phyloP scores from a whole-genome alignment of 1,140 invertebrate species.

The Prorops nasuta region DNA sequence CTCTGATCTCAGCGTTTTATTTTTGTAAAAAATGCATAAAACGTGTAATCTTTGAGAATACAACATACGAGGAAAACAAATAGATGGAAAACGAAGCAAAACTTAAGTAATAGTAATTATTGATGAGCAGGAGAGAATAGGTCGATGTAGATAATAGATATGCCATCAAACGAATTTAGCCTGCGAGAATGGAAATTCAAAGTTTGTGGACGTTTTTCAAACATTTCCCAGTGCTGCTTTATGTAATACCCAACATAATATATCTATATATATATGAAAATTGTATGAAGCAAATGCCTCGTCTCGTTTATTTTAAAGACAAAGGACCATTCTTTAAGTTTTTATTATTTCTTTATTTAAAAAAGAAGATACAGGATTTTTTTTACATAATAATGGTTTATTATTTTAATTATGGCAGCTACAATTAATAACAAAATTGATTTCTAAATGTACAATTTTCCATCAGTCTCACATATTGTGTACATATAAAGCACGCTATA shows the following conservation, averaged over 20 bases:
- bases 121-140: conserved; percentile 6
- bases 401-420: conserved; percentile 18
- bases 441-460: no score
- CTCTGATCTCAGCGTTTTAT: conserved; percentile 51
- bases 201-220: conserved; percentile 41
- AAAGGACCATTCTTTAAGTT: no score
- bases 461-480: no score
- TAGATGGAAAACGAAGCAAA: background rate
- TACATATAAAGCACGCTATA: no score
- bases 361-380: no score
- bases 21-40: conserved; percentile 51
- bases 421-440: conserved; percentile 24
- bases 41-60: conserved; percentile 31
- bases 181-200: conserved; percentile 35
- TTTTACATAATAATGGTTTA: conserved; percentile 35
- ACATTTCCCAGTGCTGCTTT: conserved; percentile 49
- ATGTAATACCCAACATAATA: conserved; percentile 50
- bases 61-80: conserved; percentile 12
- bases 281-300: conserved; percentile 43
- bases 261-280: conserved; percentile 44
- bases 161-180: conserved; percentile 33
- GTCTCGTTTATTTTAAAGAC: no score
- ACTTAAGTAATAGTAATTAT: background rate
- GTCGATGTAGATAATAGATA: conserved; percentile 21
- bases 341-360: no score